These are phyloP conservation scores for Megaceryle alcyon DNA, from an alignment of 2,797 vertebrate species.

Conservation along the genomic window DNA sequence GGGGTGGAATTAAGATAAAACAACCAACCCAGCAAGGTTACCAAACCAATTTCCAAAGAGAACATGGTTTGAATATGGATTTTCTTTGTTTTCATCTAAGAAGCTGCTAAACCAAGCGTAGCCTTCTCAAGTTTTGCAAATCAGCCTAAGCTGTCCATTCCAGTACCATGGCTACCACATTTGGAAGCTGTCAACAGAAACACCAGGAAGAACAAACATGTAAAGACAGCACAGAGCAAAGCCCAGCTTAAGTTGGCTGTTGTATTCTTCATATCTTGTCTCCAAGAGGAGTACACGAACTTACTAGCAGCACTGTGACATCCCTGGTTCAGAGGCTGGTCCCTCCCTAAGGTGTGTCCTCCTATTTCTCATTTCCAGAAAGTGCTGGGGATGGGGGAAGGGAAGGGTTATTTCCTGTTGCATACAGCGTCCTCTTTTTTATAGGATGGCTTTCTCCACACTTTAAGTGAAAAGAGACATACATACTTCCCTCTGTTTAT, in stretches of 20 bases:
- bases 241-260: not conserved
- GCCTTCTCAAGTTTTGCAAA: not conserved
- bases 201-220: not conserved
- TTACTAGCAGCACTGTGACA: not conserved
- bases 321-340: not conserved
- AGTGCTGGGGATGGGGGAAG: not conserved
- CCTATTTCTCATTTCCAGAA: not conserved
- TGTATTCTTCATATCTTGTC: not conserved
- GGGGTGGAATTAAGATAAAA: not conserved
- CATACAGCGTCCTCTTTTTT: constrained; percentile 21
- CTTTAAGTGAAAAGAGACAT: not conserved
- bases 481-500: not conserved
- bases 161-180: rapidly evolving
- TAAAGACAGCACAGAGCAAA: not conserved
- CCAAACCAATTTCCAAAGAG: not conserved
- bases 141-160: not conserved
- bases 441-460: not conserved
- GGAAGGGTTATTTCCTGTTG: not conserved
- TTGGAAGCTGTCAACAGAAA: not conserved
- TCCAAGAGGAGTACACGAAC: not conserved
- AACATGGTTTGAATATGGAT: rapidly evolving
- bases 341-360: not conserved
- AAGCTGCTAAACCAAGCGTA: not conserved
- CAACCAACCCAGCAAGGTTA: not conserved
- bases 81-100: not conserved